Evolutionary conservation across 2,797 vertebrate species (phyloP).

Genomic region (Spinus olivaceus): DNA sequence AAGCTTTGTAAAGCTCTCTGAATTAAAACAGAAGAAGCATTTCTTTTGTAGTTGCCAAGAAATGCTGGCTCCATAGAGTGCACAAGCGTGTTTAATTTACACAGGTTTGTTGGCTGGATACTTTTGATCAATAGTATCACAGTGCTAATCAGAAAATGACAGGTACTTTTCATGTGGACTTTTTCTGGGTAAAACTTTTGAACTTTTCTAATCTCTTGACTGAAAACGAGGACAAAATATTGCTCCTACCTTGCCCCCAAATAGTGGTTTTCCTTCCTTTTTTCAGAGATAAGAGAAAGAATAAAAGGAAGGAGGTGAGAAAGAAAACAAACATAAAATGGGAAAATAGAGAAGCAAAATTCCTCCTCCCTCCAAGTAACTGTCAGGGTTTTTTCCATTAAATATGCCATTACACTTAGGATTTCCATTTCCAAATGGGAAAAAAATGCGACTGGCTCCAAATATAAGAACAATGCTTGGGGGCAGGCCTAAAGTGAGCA

Average conservation of each 20-base stretch:
- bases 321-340: background rate
- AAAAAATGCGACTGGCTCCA: conserved; percentile 14
- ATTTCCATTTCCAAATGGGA: conserved; percentile 41
- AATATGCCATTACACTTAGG: background rate
- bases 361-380: background rate
- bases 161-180: background rate
- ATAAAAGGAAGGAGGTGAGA: background rate
- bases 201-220: background rate
- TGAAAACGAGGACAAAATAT: background rate
- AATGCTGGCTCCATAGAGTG: background rate
- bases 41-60: background rate
- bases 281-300: background rate
- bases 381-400: background rate
- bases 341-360: background rate
- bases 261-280: background rate
- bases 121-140: background rate
- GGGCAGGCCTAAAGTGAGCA: conserved; percentile 27
- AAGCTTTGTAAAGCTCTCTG: background rate
- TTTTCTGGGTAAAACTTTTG: background rate
- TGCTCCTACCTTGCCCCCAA: background rate
- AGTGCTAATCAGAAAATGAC: conserved; percentile 17
- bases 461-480: conserved; percentile 34
- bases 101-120: background rate
- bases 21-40: background rate
- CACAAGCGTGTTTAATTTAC: background rate